Conservation (phyloP, 2,797 vertebrate genomes). For the Paratrypauchen microcephalus region DNA sequence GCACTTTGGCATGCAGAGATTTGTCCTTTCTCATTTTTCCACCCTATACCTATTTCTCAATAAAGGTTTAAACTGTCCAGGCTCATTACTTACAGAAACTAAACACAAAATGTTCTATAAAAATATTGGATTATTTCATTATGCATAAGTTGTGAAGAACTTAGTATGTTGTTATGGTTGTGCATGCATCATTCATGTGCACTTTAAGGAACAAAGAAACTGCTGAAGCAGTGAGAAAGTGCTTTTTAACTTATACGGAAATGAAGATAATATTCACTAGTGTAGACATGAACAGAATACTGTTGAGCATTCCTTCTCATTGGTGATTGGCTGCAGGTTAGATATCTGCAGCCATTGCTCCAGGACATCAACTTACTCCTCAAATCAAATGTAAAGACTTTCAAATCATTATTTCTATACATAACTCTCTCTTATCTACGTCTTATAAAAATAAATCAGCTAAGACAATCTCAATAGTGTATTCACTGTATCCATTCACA, state of each 20-base stretch:
- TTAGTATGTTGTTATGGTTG: conserved; percentile 31
- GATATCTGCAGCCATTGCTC: conserved; percentile 40
- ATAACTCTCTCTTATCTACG: conserved; percentile 61
- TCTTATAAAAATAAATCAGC: conserved; percentile 80
- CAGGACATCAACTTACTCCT: conserved; percentile 46
- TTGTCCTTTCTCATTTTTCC: not conserved
- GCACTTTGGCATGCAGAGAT: not conserved
- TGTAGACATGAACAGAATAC: conserved; percentile 41
- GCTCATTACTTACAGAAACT: conserved; percentile 10
- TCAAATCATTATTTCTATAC: conserved; percentile 62
- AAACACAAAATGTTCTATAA: conserved; percentile 22
- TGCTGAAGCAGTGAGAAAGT: conserved; percentile 31
- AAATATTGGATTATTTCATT: conserved; percentile 18
- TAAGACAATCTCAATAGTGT: conserved; percentile 67
- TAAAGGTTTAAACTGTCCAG: not conserved
- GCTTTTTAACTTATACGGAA: conserved; percentile 26
- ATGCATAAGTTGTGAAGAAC: conserved; percentile 17
- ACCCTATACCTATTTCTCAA: not conserved
- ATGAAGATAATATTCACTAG: conserved; percentile 39
- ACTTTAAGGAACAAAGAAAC: conserved; percentile 36
- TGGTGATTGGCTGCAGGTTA: conserved; percentile 27
- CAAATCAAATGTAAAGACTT: conserved; percentile 54
- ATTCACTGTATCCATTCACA: conserved; percentile 50
- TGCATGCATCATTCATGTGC: conserved; percentile 40
- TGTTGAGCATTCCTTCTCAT: conserved; percentile 27